Evolutionary conservation across 2,113 vertebrate genomes (phyloP).

Genomic region (Phylloscopus whistleri): DNA sequence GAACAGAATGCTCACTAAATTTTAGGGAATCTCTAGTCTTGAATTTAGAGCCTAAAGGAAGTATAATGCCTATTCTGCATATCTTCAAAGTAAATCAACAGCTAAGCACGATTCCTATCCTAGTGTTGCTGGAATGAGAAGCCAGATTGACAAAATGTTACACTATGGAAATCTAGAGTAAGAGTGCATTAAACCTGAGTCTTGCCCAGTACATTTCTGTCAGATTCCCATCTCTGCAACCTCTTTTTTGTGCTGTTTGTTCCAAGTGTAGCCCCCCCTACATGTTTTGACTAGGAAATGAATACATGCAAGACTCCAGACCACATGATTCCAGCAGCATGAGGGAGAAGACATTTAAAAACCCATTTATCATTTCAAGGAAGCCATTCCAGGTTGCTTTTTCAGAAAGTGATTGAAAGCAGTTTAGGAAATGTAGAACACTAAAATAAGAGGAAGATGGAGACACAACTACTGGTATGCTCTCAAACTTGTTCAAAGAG

Average conservation of each 20-base stretch:
- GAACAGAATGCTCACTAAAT: not conserved
- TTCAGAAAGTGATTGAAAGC: not conserved
- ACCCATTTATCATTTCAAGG: not conserved
- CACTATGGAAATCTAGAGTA: conserved; percentile 19
- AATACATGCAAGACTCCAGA: not conserved
- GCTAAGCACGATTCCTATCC: not conserved
- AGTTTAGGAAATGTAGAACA: not conserved
- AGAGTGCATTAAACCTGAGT: not conserved
- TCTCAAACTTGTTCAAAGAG: not conserved
- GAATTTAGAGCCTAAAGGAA: not conserved
- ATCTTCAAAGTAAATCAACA: not conserved
- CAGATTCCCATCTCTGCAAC: not conserved
- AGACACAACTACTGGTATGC: not conserved
- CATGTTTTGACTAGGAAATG: not conserved
- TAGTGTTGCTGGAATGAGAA: not conserved
- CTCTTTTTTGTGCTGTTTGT: not conserved
- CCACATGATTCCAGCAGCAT: not conserved
- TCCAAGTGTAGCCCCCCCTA: not conserved
- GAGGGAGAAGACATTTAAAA: conserved; percentile 23
- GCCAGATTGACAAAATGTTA: not conserved
- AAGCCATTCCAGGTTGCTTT: not conserved
- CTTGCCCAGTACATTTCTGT: not conserved
- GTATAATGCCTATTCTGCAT: not conserved
- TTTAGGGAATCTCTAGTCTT: not conserved
- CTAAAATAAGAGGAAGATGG: not conserved